Evolutionary conservation across 2,888 invertebrate genomes (phyloP).

Genomic region (Chelonus formosanus): DNA sequence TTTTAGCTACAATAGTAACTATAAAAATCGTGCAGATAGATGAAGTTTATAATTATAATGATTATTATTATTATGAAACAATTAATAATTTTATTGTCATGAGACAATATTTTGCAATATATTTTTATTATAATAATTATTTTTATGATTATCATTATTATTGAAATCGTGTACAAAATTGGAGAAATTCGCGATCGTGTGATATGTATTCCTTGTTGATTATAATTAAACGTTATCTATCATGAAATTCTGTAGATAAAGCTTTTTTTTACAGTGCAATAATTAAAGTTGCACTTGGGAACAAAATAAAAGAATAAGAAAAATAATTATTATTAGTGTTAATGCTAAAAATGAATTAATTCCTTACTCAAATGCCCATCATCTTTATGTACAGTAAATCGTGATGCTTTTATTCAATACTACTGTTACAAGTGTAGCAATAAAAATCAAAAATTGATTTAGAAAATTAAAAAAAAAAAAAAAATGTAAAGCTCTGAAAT

Average conservation of each 20-base stretch:
- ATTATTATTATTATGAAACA: slow-evolving; percentile 35
- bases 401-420: too few relatives aligned
- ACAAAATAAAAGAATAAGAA: slow-evolving; percentile 12
- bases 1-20: too few relatives aligned
- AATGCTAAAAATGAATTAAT: too few relatives aligned
- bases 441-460: too few relatives aligned
- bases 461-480: too few relatives aligned
- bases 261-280: slow-evolving; percentile 49
- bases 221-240: slow-evolving; percentile 35
- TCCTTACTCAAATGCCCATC: too few relatives aligned
- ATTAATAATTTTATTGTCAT: slow-evolving; percentile 36
- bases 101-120: neutral
- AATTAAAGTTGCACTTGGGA: slow-evolving; percentile 33
- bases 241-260: slow-evolving; percentile 51
- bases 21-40: neutral
- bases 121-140: slow-evolving; percentile 32
- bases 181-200: slow-evolving; percentile 49
- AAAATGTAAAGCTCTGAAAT: too few relatives aligned
- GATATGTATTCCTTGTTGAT: slow-evolving; percentile 50
- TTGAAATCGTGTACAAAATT: slow-evolving; percentile 47
- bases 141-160: slow-evolving; percentile 40
- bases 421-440: too few relatives aligned
- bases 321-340: slow-evolving; percentile 4
- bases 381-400: too few relatives aligned
- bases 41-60: neutral